Base-by-base conservation (phyloP, 2,888 invertebrate genomes). In the Machimus rusticus region DNA sequence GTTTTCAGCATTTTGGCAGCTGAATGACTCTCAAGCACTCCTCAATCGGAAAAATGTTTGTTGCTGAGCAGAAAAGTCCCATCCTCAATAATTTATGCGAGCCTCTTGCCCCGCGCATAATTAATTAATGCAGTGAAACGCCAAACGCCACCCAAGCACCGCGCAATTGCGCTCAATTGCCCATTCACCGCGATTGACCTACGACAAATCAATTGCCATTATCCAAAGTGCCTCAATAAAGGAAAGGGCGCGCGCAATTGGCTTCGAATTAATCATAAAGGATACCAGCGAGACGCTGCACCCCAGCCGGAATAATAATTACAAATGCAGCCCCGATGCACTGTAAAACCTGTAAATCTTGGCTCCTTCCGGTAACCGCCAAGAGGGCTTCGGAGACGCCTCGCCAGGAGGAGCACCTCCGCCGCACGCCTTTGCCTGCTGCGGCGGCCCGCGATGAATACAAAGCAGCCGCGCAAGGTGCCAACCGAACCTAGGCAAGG, bases 341-440 rank as follows among this genome's bases (percentile, higher is more conserved):
- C 74, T 81, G 74, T 86, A 87, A 87, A 74, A 81, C 81, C 86
- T 81, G 86, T 57, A 87, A 77, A 87, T 86, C 79, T 86, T 86
- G 76, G 39, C 88, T 88, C 86, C 86, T 86, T 88, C 88, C 88
- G 88, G 81, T 88, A 86, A 23, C 43, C 66, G 66, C 19, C 66
- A 5, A 23, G 66, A 66, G 28, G 66, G 66, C 66, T 66, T 66
- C 82, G 51, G 8, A 51, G 23, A 79, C 28, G 14, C 28, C 39
- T 51, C 5, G 19, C 4, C 76, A 76, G 34, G 76, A 76, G 76
- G 76, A 19, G 34, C 23, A 39, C 51, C 57, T 66, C 84, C 84
- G 66, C 57, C 66, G 84, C 84, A 81, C 31, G 51, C 81, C 43
- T 46, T 81, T 81, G 81, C 81, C 46, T 55, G 16, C 19, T 19